A percentile compares a stretch with the other conserved stretches of the same genome.
Evolutionary conservation across 2,113 vertebrate species (phyloP).

Genomic region (Melanostigma gelatinosum): DNA sequence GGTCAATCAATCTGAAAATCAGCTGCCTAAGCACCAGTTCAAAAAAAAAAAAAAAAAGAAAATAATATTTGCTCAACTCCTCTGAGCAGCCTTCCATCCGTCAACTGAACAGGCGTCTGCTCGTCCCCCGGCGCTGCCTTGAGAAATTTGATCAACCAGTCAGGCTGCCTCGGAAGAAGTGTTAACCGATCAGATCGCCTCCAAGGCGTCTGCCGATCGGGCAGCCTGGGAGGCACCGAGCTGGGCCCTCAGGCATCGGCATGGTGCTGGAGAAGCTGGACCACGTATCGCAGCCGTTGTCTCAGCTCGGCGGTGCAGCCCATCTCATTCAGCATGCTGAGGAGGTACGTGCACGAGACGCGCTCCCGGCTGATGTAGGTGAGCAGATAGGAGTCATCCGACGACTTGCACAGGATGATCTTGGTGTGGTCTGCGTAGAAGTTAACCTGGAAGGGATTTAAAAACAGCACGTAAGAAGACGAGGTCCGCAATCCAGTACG

Average conservation of each 20-base stretch:
- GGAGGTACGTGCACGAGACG: constrained; percentile 90
- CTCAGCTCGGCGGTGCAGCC: constrained; percentile 92
- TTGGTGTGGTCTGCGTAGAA: constrained; percentile 98
- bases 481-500: neutral
- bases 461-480: constrained; percentile 6
- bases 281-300: constrained; percentile 89
- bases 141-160: constrained; percentile 48
- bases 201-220: constrained; percentile 37
- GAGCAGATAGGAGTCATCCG: constrained; percentile 90
- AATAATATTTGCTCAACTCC: constrained; percentile 44
- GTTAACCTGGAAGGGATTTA: constrained; percentile 86
- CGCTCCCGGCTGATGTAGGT: constrained; percentile 95
- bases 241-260: constrained; percentile 78
- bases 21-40: constrained; percentile 52
- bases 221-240: constrained; percentile 46
- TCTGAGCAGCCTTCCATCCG: constrained; percentile 49
- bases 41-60: constrained; percentile 39
- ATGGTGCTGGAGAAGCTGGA: constrained; percentile 91
- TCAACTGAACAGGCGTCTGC: constrained; percentile 21
- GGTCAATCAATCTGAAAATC: constrained; percentile 49
- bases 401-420: constrained; percentile 93
- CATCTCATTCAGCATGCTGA: constrained; percentile 88
- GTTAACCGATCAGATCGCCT: constrained; percentile 50
- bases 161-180: constrained; percentile 37
- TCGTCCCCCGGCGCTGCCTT: constrained; percentile 36